Percentiles rank a stretch among this genome's conserved stretches.
Conservation (phyloP, 2,113 vertebrate genomes). For the Mesitornis unicolor region DNA sequence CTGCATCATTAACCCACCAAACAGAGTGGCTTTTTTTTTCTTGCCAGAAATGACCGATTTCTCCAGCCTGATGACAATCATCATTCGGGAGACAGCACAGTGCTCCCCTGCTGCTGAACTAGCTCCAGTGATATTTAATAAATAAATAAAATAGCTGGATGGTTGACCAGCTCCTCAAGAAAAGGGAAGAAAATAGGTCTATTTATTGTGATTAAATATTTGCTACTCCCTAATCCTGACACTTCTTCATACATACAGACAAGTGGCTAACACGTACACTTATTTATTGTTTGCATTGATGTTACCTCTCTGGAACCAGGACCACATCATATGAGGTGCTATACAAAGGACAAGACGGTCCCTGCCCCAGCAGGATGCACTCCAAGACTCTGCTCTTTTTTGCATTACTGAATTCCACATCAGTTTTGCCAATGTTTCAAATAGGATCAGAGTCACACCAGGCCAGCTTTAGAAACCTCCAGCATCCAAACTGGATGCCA, state of each 20-base stretch:
- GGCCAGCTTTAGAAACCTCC: constrained; percentile 21
- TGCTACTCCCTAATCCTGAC: not conserved
- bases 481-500: not conserved
- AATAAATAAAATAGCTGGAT: constrained; percentile 31
- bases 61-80: constrained; percentile 34
- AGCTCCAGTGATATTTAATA: constrained; percentile 16
- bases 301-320: not conserved
- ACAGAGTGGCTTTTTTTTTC: not conserved
- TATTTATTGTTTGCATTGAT: not conserved
- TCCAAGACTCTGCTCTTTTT: not conserved
- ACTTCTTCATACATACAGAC: not conserved
- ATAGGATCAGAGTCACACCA: not conserved
- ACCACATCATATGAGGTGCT: not conserved
- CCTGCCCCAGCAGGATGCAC: not conserved
- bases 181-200: not conserved
- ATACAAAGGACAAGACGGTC: not conserved
- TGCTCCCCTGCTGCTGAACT: constrained; percentile 24
- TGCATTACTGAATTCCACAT: not conserved
- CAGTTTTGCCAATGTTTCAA: not conserved
- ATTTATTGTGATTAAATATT: not conserved
- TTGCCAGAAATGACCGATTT: constrained; percentile 45
- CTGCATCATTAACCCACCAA: constrained; percentile 60
- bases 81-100: not conserved
- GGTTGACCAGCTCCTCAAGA: not conserved
- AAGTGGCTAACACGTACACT: not conserved